Percentiles rank a stretch among this genome's conserved stretches.
These are phyloP conservation scores for Cryptotis parvus DNA, from an alignment of 2,113 vertebrate genomes.

Conservation along the genomic window DNA sequence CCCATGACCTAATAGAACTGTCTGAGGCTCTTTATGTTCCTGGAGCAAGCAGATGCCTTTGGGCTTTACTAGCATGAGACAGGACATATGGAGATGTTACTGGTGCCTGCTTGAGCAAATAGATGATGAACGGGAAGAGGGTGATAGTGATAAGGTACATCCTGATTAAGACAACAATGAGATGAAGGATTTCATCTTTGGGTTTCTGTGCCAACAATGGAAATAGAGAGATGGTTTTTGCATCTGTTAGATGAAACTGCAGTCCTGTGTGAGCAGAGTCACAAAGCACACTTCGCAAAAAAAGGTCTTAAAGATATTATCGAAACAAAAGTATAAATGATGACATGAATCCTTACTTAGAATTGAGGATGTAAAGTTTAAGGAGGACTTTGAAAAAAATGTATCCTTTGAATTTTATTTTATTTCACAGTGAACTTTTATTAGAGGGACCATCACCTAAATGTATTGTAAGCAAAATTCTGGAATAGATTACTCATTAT, in stretches of 20 bases:
- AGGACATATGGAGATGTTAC: too few species aligned
- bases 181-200: not conserved
- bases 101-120: too few species aligned
- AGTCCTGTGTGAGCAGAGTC: not conserved
- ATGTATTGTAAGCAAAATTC: constrained; percentile 18
- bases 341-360: not conserved
- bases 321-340: not conserved
- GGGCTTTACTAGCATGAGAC: too few species aligned
- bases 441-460: constrained; percentile 14
- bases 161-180: not conserved
- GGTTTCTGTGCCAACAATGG: not conserved
- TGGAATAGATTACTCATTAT: constrained; percentile 69
- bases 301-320: not conserved
- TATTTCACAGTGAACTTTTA: not conserved
- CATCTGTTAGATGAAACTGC: not conserved
- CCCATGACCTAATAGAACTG: too few species aligned
- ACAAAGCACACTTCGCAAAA: not conserved
- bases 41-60: too few species aligned
- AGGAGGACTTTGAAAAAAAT: not conserved
- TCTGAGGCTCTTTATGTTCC: too few species aligned
- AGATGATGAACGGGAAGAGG: too few species aligned
- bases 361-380: not conserved
- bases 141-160: too few species aligned
- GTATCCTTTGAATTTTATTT: not conserved
- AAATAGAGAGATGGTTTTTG: not conserved